phyloP scores from a whole-genome alignment of 1,140 invertebrate genomes.

The Lasioglossum baleicum region DNA sequence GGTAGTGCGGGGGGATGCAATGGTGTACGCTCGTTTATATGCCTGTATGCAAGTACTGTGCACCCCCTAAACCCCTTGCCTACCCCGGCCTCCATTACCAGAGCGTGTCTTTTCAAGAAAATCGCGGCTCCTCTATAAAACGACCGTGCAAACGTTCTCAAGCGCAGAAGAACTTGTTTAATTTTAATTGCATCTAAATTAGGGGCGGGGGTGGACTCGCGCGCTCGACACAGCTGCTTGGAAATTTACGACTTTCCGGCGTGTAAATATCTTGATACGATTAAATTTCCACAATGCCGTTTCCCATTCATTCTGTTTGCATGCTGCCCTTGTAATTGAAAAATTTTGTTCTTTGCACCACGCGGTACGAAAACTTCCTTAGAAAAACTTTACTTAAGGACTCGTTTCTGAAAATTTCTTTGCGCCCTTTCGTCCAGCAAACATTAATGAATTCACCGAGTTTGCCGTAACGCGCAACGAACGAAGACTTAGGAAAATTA shows the following conservation, averaged over 20 bases:
- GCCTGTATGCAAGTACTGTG: constrained; percentile 36
- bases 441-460: too few species aligned
- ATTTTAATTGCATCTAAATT: constrained; percentile 37
- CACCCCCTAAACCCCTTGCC: not conserved
- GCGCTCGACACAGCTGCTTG: not conserved
- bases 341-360: not conserved
- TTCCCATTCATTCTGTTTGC: not conserved
- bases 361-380: too few species aligned
- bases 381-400: too few species aligned
- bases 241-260: not conserved
- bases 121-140: constrained; percentile 19
- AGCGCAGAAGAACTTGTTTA: not conserved
- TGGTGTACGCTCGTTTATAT: constrained; percentile 50
- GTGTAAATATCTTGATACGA: not conserved
- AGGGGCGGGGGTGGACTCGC: not conserved
- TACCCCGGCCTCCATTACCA: constrained; percentile 33
- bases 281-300: not conserved
- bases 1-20: constrained; percentile 43
- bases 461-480: too few species aligned
- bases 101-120: constrained; percentile 35
- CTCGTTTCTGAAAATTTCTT: too few species aligned
- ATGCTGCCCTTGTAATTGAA: not conserved
- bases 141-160: constrained; percentile 30
- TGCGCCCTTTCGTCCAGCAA: too few species aligned
- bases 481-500: too few species aligned